Base-by-base conservation (phyloP, 2,113 vertebrate species). In the Budorcas taxicolor region DNA sequence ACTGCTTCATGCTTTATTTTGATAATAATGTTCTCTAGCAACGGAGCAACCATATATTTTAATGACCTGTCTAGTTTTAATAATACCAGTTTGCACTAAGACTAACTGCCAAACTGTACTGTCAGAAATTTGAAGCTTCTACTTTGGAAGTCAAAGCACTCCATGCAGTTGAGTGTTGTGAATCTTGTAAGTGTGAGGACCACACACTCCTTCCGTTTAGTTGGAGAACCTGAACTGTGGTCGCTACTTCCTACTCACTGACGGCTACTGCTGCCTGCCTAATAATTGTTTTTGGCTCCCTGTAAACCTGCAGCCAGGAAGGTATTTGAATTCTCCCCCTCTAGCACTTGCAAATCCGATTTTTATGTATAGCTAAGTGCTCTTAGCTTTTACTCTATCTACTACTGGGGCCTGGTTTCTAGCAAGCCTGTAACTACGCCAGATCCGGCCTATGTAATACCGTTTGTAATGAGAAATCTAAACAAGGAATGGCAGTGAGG, bases 401-500 rank as follows among this genome's bases (percentile, higher is more conserved):
- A 97, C 97, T 98, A 97, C 97, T 97, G 98, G 94, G 94, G 97
- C 95, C 97, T 97, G 50, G 95, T 96, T 98, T 98, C 98, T 98
- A 97, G 98, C 96, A 95, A 98, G 98, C 98, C 98, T 97, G 98
- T 92, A 98, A 98, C 96, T 98, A 96, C 98, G 98, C 98, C 99
- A 98, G 97, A 98, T 99, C 98, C 97, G 95, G 98, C 98, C 99
- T 98, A 98, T 99, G 99, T 99, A 99, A 99, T 99, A 98, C 98
- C 99, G 99, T 99, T 99, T 99, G 99, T 99, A 99, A 99, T 99
- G 99, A 99, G 99, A 99, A 99, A 99, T 99, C 99, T 99, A 99
- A 99, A 99, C 99, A 99, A 98, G 98, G 99, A 99, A 99, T 99
- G 99, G 99, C 99, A 99, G 99, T 98, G 99, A 99, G 99, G 99